Conservation (phyloP, 1,140 invertebrate genomes). For the Neodiprion lecontei region DNA sequence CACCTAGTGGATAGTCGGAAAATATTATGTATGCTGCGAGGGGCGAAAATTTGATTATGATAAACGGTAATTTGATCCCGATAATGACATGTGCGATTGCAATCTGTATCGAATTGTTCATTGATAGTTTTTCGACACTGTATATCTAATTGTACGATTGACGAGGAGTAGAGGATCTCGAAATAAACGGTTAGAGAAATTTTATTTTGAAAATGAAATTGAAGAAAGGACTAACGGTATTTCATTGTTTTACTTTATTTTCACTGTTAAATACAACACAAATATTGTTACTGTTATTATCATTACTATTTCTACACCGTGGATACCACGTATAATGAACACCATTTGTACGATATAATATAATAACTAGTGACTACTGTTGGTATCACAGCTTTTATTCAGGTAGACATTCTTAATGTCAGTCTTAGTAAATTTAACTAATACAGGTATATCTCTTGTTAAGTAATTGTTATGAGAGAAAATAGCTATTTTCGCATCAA, state of each 20-base stretch:
- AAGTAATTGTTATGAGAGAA: neutral
- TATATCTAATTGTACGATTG: too few relatives aligned
- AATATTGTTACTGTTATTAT: neutral
- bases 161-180: too few relatives aligned
- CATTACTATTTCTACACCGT: neutral
- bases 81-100: too few relatives aligned
- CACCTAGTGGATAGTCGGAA: neutral
- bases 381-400: conserved; percentile 54
- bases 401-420: conserved; percentile 55
- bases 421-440: conserved; percentile 42
- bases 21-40: neutral
- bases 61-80: too few relatives aligned
- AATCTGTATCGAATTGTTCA: too few relatives aligned
- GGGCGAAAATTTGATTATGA: neutral
- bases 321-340: conserved; percentile 9
- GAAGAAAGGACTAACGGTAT: too few relatives aligned
- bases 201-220: too few relatives aligned
- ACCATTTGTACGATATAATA: conserved; percentile 39
- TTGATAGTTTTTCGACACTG: too few relatives aligned
- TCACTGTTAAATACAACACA: neutral
- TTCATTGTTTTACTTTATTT: too few relatives aligned
- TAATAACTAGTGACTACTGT: conserved; percentile 48
- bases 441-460: neutral
- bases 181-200: too few relatives aligned
- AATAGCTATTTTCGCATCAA: neutral